A percentile compares a stretch with the other conserved stretches of the same genome.
phyloP scores from a whole-genome alignment of 1,140 invertebrate genomes.

The Aphidius ervi region DNA sequence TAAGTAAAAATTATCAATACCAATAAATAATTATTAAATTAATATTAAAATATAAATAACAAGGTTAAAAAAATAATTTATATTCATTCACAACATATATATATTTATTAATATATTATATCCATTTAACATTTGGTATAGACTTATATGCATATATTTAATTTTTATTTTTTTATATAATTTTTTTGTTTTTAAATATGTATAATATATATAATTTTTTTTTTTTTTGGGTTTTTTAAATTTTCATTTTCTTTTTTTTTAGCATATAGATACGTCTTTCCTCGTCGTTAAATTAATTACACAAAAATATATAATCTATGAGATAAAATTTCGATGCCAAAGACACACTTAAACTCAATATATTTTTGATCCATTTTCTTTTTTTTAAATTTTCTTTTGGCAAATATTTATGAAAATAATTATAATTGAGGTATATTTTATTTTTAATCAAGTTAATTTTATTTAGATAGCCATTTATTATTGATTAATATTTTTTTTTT shows the following conservation, averaged over 20 bases:
- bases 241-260: conserved; percentile 17
- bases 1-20: too few relatives aligned
- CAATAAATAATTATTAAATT: too few relatives aligned
- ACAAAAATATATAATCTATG: conserved; percentile 53
- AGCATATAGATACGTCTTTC: conserved; percentile 24
- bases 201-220: conserved; percentile 30
- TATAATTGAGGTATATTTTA: conserved; percentile 20
- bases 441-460: neutral
- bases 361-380: conserved; percentile 19
- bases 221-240: conserved; percentile 12
- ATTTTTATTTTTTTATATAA: conserved; percentile 36
- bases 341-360: conserved; percentile 27
- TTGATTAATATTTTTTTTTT: neutral
- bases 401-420: conserved; percentile 16
- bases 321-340: conserved; percentile 36
- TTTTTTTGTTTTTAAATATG: conserved; percentile 14
- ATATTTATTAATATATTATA: conserved; percentile 37
- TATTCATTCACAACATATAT: conserved; percentile 52
- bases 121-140: conserved; percentile 31
- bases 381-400: conserved; percentile 14
- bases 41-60: conserved; percentile 2
- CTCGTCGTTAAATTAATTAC: conserved; percentile 33
- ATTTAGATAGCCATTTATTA: conserved; percentile 16
- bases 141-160: conserved; percentile 39
- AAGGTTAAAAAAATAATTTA: conserved; percentile 34